A percentile compares a stretch with the other conserved stretches of the same genome.
phyloP scores from a whole-genome alignment of 2,797 vertebrate genomes.

The Mionectes olivaceus region DNA sequence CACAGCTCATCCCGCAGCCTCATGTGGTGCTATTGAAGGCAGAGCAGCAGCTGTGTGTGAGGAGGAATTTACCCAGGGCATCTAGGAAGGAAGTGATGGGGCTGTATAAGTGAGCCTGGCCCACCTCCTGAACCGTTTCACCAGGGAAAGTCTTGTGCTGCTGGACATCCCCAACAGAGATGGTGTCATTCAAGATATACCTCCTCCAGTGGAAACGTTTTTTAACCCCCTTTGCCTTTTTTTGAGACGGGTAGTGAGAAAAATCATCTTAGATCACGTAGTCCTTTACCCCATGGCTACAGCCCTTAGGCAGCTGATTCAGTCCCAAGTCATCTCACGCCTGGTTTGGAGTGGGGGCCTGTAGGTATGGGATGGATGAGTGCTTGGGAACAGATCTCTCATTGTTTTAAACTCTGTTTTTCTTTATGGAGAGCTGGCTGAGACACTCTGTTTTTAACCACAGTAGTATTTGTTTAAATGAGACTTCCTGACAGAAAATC shows the following conservation, averaged over 20 bases:
- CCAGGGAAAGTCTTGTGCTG: not conserved
- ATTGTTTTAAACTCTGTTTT: not conserved
- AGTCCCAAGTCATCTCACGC: not conserved
- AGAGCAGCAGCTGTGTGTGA: not conserved
- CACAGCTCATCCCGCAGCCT: not conserved
- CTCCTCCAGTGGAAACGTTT: not conserved
- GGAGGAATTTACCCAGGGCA: not conserved
- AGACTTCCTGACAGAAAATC: slow-evolving; percentile 14
- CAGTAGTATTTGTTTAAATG: slow-evolving; percentile 15
- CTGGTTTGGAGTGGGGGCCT: not conserved
- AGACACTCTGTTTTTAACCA: slow-evolving; percentile 5
- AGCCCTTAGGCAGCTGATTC: not conserved
- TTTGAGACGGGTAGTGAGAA: not conserved
- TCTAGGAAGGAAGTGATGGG: not conserved
- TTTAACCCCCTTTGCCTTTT: not conserved
- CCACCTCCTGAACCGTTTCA: not conserved
- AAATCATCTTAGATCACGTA: not conserved
- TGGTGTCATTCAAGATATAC: not conserved
- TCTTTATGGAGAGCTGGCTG: not conserved
- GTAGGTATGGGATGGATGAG: not conserved
- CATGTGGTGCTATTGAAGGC: not conserved
- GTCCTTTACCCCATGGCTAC: not conserved
- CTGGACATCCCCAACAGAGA: not conserved
- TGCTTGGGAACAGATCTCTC: not conserved
- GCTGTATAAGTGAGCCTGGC: not conserved